These are phyloP conservation scores for Nomada hirtipes DNA, from an alignment of 2,888 invertebrate genomes.

Conservation along the genomic window DNA sequence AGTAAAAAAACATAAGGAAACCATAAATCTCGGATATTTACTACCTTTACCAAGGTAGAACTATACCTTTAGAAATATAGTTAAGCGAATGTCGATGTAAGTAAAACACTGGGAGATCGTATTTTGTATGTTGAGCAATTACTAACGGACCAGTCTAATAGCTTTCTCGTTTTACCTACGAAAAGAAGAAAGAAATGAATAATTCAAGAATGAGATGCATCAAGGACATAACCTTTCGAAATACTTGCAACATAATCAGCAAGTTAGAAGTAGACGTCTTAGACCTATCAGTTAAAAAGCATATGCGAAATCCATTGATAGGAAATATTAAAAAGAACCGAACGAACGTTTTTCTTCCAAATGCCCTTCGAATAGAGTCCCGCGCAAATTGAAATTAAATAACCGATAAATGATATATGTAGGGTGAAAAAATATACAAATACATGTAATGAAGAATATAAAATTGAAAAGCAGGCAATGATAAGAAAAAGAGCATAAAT, in stretches of 20 bases:
- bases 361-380: slow-evolving; percentile 12
- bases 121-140: not conserved
- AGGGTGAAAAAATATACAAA: not conserved
- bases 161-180: slow-evolving; percentile 17
- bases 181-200: not conserved
- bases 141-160: slow-evolving; percentile 14
- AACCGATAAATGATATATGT: not conserved
- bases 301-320: slow-evolving; percentile 4
- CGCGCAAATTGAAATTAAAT: slow-evolving; percentile 26
- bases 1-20: slow-evolving; percentile 2
- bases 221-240: not conserved
- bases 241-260: slow-evolving; percentile 1
- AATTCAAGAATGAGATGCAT: not conserved
- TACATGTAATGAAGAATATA: slow-evolving; percentile 4
- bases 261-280: not conserved
- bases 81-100: not conserved
- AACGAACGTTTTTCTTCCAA: not conserved
- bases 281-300: slow-evolving; percentile 31
- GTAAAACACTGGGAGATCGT: slow-evolving; percentile 13
- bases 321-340: not conserved
- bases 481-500: slow-evolving; percentile 46
- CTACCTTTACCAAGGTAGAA: not conserved
- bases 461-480: slow-evolving; percentile 51
- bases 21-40: not conserved
- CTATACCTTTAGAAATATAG: not conserved